Evolutionary conservation across 2,113 vertebrate species (phyloP).

Genomic region (Aspidoscelis tigris): DNA sequence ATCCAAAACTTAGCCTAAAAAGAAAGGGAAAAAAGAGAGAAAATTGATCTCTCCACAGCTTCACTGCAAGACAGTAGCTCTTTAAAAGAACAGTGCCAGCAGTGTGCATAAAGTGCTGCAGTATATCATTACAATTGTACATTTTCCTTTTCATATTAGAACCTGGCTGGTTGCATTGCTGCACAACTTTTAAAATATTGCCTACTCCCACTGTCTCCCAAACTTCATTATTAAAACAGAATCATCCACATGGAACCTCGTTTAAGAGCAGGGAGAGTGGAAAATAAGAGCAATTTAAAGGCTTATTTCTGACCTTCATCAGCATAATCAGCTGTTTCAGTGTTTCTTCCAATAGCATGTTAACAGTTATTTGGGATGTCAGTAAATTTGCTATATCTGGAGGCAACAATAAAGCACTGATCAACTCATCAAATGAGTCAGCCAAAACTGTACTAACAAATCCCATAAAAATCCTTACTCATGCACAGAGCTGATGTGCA

Average conservation of each 20-base stretch:
- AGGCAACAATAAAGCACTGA: conserved; percentile 71
- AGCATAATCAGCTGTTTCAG: conserved; percentile 65
- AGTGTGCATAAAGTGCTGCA: background rate
- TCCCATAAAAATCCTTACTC: conserved; percentile 65
- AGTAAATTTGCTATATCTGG: conserved; percentile 69
- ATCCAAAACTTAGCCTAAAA: background rate
- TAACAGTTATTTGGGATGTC: conserved; percentile 69
- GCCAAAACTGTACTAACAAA: conserved; percentile 68
- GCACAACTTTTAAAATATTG: conserved; percentile 2
- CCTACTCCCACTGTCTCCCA: conserved; percentile 46
- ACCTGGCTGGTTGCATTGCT: conserved; percentile 2
- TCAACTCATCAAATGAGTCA: conserved; percentile 72
- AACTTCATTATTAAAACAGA: conserved; percentile 53
- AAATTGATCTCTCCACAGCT: background rate
- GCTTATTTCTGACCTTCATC: conserved; percentile 69
- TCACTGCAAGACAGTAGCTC: background rate
- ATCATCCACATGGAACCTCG: conserved; percentile 39
- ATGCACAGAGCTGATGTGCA: conserved; percentile 56
- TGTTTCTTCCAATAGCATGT: conserved; percentile 54
- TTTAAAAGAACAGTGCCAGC: background rate
- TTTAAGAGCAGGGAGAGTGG: conserved; percentile 41
- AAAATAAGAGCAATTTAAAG: conserved; percentile 63
- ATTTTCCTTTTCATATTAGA: background rate
- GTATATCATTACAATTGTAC: background rate
- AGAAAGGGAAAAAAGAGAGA: background rate